Evolutionary conservation across 2,797 vertebrate species (phyloP).

Genomic region (Enoplosus armatus): DNA sequence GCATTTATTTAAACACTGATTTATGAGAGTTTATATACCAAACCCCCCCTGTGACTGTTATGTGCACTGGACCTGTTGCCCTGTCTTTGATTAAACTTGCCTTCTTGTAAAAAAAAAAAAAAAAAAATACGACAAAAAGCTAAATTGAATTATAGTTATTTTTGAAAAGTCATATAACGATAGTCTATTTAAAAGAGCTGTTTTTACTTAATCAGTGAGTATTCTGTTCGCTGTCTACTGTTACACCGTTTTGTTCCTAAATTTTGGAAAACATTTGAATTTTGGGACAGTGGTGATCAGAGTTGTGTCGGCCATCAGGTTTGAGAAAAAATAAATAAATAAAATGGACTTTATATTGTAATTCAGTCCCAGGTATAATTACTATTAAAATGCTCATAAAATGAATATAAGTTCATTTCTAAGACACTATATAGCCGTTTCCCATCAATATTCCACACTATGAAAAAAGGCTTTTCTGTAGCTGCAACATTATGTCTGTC

Average conservation of each 20-base stretch:
- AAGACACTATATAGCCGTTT: conserved; percentile 32
- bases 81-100: conserved; percentile 72
- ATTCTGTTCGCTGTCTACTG: conserved; percentile 65
- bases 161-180: conserved; percentile 71
- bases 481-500: conserved; percentile 32
- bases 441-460: conserved; percentile 20
- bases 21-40: conserved; percentile 43
- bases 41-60: conserved; percentile 72
- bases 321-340: conserved; percentile 25
- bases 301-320: conserved; percentile 6
- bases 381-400: conserved; percentile 19
- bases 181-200: conserved; percentile 66
- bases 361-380: conserved; percentile 34
- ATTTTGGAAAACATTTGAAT: conserved; percentile 55
- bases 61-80: conserved; percentile 74
- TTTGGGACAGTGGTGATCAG: conserved; percentile 30
- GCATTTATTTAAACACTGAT: conserved; percentile 60
- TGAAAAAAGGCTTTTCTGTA: conserved; percentile 29
- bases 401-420: conserved; percentile 11
- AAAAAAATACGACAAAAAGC: conserved; percentile 32
- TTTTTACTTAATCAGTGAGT: conserved; percentile 63
- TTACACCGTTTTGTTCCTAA: conserved; percentile 47
- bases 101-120: conserved; percentile 69
- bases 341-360: conserved; percentile 27
- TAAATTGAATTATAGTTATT: conserved; percentile 69